Percentiles rank a stretch among this genome's conserved stretches.
Evolutionary conservation across 2,113 vertebrate genomes (phyloP).

Genomic region (Coptodon rendalli): DNA sequence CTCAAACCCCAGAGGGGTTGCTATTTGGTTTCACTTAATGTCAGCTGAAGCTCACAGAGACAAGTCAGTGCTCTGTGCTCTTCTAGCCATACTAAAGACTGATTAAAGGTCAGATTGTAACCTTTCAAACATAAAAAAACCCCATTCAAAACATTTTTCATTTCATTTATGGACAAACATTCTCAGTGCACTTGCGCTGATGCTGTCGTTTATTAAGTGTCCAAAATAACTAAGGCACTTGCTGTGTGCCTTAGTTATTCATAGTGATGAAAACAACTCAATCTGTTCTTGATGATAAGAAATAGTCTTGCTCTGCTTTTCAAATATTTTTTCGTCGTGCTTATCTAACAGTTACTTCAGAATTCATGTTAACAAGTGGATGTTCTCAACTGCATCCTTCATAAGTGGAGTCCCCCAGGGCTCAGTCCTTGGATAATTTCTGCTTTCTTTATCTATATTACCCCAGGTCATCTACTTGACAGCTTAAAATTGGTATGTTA

Average conservation of each 20-base stretch:
- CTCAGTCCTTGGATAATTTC: background rate
- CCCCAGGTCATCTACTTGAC: background rate
- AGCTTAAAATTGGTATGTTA: background rate
- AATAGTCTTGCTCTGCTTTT: background rate
- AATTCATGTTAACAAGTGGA: background rate
- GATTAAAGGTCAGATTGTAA: background rate
- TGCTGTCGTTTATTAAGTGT: background rate
- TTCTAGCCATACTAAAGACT: background rate
- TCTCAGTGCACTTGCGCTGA: background rate
- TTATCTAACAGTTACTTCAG: background rate
- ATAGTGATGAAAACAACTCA: background rate
- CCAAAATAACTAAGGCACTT: background rate
- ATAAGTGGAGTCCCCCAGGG: background rate
- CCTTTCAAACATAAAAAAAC: background rate
- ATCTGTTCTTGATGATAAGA: background rate
- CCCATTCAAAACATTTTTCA: background rate
- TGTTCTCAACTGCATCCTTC: background rate
- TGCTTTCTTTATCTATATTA: background rate
- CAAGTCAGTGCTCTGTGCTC: background rate
- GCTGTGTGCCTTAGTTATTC: background rate
- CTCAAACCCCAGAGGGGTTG: background rate
- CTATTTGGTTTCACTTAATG: background rate
- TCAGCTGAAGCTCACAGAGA: background rate
- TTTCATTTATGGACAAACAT: background rate
- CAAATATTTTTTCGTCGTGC: background rate